phyloP scores from a whole-genome alignment of 2,797 vertebrate species.

The Pseudomugil tenellus region DNA sequence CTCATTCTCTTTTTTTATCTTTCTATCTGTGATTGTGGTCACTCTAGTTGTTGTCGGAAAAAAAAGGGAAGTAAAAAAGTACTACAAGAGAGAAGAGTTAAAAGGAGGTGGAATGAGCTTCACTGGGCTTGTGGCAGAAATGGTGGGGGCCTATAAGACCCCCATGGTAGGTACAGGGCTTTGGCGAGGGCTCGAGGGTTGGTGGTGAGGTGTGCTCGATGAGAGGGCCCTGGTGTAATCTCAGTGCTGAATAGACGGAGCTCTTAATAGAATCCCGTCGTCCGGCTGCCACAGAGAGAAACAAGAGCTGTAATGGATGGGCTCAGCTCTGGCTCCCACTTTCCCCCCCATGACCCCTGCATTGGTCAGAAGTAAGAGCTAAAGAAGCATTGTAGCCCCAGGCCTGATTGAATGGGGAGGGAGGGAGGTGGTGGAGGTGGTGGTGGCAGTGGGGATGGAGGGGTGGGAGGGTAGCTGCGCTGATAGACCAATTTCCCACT shows the following conservation, averaged over 20 bases:
- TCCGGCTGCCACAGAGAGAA: conserved; percentile 91
- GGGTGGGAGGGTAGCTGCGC: conserved; percentile 85
- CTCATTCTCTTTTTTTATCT: conserved; percentile 57
- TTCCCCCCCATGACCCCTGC: conserved; percentile 88
- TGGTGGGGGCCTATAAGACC: conserved; percentile 52
- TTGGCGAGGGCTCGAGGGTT: conserved; percentile 68
- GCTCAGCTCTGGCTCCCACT: conserved; percentile 89
- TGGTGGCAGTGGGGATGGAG: conserved; percentile 64
- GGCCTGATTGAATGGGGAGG: conserved; percentile 97
- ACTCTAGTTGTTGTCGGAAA: conserved; percentile 30
- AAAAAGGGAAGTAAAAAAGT: conserved; percentile 34
- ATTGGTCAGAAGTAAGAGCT: conserved; percentile 95
- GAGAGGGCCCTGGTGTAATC: conserved; percentile 83
- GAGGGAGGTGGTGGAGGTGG: conserved; percentile 70
- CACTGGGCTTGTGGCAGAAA: conserved; percentile 30
- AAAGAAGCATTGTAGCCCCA: conserved; percentile 97
- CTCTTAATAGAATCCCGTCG: conserved; percentile 93
- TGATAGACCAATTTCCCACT: conserved; percentile 99
- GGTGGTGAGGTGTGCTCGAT: conserved; percentile 67
- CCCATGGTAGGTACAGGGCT: conserved; percentile 68
- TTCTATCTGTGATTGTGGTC: conserved; percentile 68
- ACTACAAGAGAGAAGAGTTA: conserved; percentile 59
- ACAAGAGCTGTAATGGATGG: conserved; percentile 95
- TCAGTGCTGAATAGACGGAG: conserved; percentile 83
- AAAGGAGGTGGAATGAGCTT: conserved; percentile 38